Conservation (phyloP, 2,888 invertebrate genomes). For the Dolomedes plantarius region DNA sequence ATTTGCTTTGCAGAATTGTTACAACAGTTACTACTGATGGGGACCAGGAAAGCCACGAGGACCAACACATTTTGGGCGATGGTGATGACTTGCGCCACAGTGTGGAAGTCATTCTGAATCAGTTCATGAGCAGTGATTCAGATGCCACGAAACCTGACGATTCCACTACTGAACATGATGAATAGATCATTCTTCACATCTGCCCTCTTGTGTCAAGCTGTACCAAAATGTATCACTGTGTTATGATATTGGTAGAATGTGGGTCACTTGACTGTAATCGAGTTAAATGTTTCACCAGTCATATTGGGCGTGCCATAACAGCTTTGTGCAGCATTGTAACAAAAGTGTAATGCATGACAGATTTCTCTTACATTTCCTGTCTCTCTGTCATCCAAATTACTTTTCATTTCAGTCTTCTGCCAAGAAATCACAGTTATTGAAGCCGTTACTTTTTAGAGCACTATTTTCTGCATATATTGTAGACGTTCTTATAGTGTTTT, state of each 20-base stretch:
- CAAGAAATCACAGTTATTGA: slow-evolving; percentile 45
- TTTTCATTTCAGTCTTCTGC: slow-evolving; percentile 32
- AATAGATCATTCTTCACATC: slow-evolving; percentile 29
- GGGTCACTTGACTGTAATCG: slow-evolving; percentile 40
- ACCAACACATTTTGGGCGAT: slow-evolving; percentile 29
- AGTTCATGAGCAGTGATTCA: slow-evolving; percentile 47
- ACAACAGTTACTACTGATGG: slow-evolving; percentile 59
- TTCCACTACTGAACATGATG: slow-evolving; percentile 23
- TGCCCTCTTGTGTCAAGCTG: slow-evolving; percentile 38
- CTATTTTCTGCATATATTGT: slow-evolving; percentile 66
- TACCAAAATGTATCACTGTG: slow-evolving; percentile 29
- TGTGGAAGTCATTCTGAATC: slow-evolving; percentile 43
- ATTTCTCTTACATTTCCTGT: slow-evolving; percentile 34
- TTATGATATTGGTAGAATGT: slow-evolving; percentile 4
- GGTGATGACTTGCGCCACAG: slow-evolving; percentile 47
- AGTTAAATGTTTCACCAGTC: slow-evolving; percentile 52
- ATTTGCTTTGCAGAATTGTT: slow-evolving; percentile 57
- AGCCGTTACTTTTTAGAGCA: slow-evolving; percentile 62
- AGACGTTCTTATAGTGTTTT: slow-evolving; percentile 67
- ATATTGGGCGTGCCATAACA: slow-evolving; percentile 65
- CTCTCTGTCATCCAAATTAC: slow-evolving; percentile 34
- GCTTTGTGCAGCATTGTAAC: slow-evolving; percentile 62
- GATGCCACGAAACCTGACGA: slow-evolving; percentile 26
- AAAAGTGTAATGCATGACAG: slow-evolving; percentile 43
- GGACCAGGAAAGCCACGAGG: slow-evolving; percentile 19